Evolutionary conservation across 2,113 vertebrate genomes (phyloP).

Genomic region (Dinomys branickii): DNA sequence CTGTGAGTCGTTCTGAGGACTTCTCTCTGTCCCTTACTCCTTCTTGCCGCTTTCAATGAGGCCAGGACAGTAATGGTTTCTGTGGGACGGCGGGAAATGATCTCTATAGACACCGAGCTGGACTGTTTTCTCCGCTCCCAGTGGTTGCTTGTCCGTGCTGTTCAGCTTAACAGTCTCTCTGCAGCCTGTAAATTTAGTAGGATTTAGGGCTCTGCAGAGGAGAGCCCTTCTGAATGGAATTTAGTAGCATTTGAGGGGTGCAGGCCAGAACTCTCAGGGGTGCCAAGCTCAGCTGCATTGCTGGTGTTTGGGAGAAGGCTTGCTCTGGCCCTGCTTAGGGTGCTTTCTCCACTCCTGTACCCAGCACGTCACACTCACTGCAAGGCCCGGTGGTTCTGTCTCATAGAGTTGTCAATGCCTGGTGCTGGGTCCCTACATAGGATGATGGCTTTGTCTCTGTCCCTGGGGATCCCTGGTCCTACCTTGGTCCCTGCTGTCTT

Average conservation of each 20-base stretch:
- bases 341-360: neutral
- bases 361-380: neutral
- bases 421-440: neutral
- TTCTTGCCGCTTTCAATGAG: neutral
- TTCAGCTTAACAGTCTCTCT: neutral
- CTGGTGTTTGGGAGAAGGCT: rapidly evolving
- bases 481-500: neutral
- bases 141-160: neutral
- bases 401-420: neutral
- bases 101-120: neutral
- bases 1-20: neutral
- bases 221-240: neutral
- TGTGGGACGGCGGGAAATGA: neutral
- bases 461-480: neutral
- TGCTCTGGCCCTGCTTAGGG: too few species aligned
- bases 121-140: neutral
- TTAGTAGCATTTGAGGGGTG: neutral
- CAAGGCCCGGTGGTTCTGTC: neutral
- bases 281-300: neutral
- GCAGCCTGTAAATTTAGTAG: neutral
- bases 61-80: neutral
- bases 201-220: neutral
- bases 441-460: neutral
- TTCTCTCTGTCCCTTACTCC: neutral
- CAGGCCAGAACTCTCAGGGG: neutral